Percentiles rank a stretch among this genome's conserved stretches.
Evolutionary conservation across 1,140 invertebrate species (phyloP).

Genomic region (Lethrus apterus): DNA sequence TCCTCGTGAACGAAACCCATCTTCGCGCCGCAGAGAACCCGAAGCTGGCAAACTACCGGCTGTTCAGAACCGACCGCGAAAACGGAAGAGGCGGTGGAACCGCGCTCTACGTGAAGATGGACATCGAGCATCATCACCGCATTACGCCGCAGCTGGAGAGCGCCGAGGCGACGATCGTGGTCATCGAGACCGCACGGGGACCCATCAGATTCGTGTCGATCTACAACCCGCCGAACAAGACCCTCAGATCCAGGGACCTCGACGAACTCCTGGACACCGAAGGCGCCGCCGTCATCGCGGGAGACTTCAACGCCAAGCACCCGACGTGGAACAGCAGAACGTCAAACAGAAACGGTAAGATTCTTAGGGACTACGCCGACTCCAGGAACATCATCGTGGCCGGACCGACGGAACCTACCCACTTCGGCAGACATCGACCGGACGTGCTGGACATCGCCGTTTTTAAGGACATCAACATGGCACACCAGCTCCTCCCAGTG

Average conservation of each 20-base stretch:
- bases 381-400: background rate
- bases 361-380: background rate
- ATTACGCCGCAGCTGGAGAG: background rate
- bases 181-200: background rate
- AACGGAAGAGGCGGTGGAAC: background rate
- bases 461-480: background rate
- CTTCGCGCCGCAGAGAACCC: no score
- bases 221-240: slow-evolving; percentile 1
- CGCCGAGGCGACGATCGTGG: background rate
- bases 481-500: background rate
- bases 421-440: slow-evolving; percentile 1
- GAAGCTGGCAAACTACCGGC: no score
- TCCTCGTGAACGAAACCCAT: no score
- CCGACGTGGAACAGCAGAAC: background rate
- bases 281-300: background rate
- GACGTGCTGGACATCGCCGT: slow-evolving; percentile 1
- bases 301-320: slow-evolving; percentile 13
- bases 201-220: background rate
- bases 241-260: background rate
- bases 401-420: background rate
- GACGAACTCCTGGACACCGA: background rate
- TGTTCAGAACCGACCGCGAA: no score
- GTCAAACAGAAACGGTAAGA: background rate
- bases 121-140: background rate
- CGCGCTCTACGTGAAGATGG: background rate